A percentile compares a stretch with the other conserved stretches of the same genome.
These are phyloP conservation scores for Leucoraja erinaceus DNA, from an alignment of 2,113 vertebrate genomes.

Conservation along the genomic window DNA sequence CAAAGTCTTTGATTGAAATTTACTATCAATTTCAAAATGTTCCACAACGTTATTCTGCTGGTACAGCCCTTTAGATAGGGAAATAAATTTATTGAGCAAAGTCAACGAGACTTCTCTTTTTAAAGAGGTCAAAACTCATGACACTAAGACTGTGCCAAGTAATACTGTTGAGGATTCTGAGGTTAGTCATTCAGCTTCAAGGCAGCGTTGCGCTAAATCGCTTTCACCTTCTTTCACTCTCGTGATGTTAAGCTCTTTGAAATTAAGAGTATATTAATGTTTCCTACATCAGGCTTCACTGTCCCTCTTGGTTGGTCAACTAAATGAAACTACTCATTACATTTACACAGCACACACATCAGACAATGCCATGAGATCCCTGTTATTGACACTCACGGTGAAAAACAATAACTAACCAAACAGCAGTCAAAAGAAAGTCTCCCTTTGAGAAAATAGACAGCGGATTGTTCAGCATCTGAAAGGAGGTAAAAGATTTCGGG, in stretches of 20 bases:
- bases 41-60: background rate
- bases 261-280: background rate
- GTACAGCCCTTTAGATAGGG: background rate
- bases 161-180: background rate
- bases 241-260: background rate
- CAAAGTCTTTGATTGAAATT: background rate
- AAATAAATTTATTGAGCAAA: background rate
- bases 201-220: background rate
- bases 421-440: background rate
- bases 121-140: background rate
- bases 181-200: background rate
- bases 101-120: background rate
- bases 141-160: background rate
- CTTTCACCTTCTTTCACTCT: background rate
- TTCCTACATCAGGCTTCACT: background rate
- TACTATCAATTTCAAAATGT: background rate
- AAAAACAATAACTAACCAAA: background rate
- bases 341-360: background rate
- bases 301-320: background rate
- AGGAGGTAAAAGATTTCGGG: background rate
- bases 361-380: background rate
- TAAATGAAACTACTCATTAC: background rate
- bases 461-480: background rate
- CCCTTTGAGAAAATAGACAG: background rate
- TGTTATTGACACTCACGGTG: background rate